Base-by-base conservation (phyloP, 2,797 vertebrate species). In the Remorina albescens region DNA sequence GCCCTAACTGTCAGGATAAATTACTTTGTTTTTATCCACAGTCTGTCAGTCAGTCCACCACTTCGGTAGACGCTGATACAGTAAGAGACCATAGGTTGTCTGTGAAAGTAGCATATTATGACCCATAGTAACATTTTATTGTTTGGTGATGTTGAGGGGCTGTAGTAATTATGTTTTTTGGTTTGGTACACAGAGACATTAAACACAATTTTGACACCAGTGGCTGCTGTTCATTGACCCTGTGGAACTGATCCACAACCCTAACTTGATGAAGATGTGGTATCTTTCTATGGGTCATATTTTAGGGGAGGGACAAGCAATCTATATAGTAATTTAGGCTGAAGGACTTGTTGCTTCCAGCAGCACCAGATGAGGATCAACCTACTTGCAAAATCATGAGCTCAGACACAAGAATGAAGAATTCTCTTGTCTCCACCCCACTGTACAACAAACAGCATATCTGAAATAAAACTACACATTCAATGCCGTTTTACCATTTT, bases 351-450 rank as follows among this genome's bases (percentile, higher is more conserved):
- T 44, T 44, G n/a, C 34, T n/a, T 39, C 21, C 15, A 8, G 36
- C 41, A 7, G 3, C 18, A 21, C 3, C 25, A 30, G 39, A 44
- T 23, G 16, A 44, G 30, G 32, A 41, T 36, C 5, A 21, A n/a
- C 54, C 63, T 2, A 41, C 34, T 60, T 44, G 21, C 41, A 66
- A 47, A 54, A 69, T 44, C 51, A 32, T 18, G 12, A 34, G 32
- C 41, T 34, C 32, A 34, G 28, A 36, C 53, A 39, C 34, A 28
- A 3, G 30, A 30, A n/a, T 44, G 11, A 50, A 11, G 8, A 11
- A 26, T 26, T 46, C 16, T 55, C 13, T 60, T 1, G 0, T 51
- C 37, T 44, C 39, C 18, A 39, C 15, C 11, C 26, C 19, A 0
- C 26, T 62, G 16, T n/a, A 4, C 25, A 53, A 41, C 16, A 51